phyloP scores from a whole-genome alignment of 2,888 invertebrate genomes.

The Axea sp. region DNA sequence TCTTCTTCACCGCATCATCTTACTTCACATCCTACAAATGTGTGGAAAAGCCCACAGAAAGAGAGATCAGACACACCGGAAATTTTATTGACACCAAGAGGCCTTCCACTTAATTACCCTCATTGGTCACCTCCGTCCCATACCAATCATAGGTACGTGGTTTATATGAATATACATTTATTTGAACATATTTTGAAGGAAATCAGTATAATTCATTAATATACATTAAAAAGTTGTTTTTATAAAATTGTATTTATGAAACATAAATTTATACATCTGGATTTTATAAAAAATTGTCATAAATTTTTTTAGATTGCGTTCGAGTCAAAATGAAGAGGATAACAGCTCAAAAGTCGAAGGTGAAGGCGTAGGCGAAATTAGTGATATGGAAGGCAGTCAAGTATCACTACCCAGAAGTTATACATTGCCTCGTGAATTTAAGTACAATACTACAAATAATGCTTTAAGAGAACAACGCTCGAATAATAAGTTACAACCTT shows the following conservation, averaged over 20 bases:
- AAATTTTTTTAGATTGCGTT: constrained; percentile 60
- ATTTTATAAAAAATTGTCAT: too few species aligned
- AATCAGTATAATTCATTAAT: too few species aligned
- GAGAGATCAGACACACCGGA: constrained; percentile 87
- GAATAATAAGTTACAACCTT: constrained; percentile 80
- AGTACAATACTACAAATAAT: constrained; percentile 81
- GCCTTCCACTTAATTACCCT: constrained; percentile 74
- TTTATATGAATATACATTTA: constrained; percentile 7
- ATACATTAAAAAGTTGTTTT: too few species aligned
- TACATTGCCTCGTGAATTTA: constrained; percentile 91
- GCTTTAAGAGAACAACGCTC: constrained; percentile 80
- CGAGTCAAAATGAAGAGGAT: constrained; percentile 66
- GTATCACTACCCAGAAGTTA: constrained; percentile 91
- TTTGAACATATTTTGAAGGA: too few species aligned
- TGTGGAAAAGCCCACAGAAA: constrained; percentile 77
- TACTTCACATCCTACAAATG: constrained; percentile 71
- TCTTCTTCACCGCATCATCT: constrained; percentile 73
- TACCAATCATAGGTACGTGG: constrained; percentile 70
- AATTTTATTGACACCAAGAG: constrained; percentile 87
- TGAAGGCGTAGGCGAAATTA: constrained; percentile 74
- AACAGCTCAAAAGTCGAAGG: constrained; percentile 67
- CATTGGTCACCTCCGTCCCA: constrained; percentile 74
- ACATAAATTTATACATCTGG: too few species aligned
- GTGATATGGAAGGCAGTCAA: constrained; percentile 81
- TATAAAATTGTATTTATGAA: too few species aligned